Conservation (phyloP, 2,113 vertebrate genomes). For the Ochotona princeps region DNA sequence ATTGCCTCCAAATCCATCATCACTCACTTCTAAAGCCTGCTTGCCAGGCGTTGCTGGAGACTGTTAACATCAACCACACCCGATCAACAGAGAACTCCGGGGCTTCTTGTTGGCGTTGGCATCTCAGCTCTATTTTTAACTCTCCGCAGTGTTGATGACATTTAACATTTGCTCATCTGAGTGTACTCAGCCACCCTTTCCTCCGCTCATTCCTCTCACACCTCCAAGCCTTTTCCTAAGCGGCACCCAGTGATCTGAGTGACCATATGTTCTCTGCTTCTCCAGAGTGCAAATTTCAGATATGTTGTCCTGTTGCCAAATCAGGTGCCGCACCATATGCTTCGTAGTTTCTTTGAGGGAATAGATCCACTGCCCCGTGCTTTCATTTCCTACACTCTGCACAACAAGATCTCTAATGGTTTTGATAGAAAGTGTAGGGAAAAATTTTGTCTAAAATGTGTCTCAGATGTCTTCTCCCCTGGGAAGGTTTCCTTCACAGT, state of each 20-base stretch:
- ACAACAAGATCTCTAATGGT: conserved; percentile 39
- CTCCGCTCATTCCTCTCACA: conserved; percentile 44
- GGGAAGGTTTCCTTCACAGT: background rate
- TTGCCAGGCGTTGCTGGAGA: conserved; percentile 16
- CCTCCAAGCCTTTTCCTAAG: conserved; percentile 18
- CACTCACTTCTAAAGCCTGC: conserved; percentile 55
- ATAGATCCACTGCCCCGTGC: conserved; percentile 36
- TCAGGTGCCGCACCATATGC: conserved; percentile 70
- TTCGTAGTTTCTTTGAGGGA: conserved; percentile 56
- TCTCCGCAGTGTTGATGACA: conserved; percentile 30
- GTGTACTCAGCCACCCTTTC: background rate
- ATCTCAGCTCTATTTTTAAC: conserved; percentile 72
- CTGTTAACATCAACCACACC: conserved; percentile 50
- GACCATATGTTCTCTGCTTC: conserved; percentile 71
- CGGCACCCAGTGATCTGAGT: background rate
- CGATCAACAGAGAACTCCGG: conserved; percentile 37
- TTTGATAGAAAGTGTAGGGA: conserved; percentile 28
- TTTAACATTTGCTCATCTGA: conserved; percentile 36
- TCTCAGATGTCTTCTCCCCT: conserved; percentile 3
- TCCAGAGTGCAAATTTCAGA: conserved; percentile 62
- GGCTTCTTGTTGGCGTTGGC: background rate
- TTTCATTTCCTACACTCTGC: conserved; percentile 26
- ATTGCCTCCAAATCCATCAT: conserved; percentile 38
- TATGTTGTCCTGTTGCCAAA: conserved; percentile 66
- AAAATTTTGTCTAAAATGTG: conserved; percentile 24